Base-by-base conservation (phyloP, 2,888 invertebrate species). In the Suillia variegata region DNA sequence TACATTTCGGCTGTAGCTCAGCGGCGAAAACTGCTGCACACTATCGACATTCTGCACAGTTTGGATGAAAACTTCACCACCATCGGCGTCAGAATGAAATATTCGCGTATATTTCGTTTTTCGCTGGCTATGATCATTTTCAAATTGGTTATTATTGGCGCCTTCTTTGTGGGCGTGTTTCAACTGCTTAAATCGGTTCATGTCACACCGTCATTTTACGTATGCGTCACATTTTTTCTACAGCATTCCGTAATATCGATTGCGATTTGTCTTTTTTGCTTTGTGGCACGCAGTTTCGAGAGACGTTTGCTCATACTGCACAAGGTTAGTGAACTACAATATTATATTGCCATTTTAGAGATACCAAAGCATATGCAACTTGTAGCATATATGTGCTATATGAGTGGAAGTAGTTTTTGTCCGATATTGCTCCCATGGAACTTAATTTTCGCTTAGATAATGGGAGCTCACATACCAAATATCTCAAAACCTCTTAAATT, bases 221-320 rank as follows among this genome's bases (percentile, higher is more conserved):
- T 81, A 38, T 78, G 78, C 62, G 73, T 80, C 51, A 75, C 77
- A 1, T 80, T 80, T 58, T 71, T 80, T 42, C 61, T 78, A 63
- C 81, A 81, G 42, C 77, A 80, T 57, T 70, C 78, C 13, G 77
- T 80, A 15, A 70, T 80, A 13, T 78, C 78, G 51, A 70, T 80
- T 45, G 77, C 77, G n/a, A 77, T 81, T 54, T 75, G 77, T 47
- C 63, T 80, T 48, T 80, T 78, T 64, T 76, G 80, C 51, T 75
- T 78, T 47, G 66, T 79, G 55, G 72, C 76, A 26, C 72, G 77
- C 47, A 76, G 79, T n/a, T 76, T 80, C 62, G 74, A 76, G 47
- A 68, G 79, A 6, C 77, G 80, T 15, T 64, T 81, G 62, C 73
- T 71, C 20, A 76, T 80, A 61, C 61, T 81, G 12, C 79, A 81